Base-by-base conservation (phyloP, 2,888 invertebrate genomes). In the Bruchidius siliquastri region DNA sequence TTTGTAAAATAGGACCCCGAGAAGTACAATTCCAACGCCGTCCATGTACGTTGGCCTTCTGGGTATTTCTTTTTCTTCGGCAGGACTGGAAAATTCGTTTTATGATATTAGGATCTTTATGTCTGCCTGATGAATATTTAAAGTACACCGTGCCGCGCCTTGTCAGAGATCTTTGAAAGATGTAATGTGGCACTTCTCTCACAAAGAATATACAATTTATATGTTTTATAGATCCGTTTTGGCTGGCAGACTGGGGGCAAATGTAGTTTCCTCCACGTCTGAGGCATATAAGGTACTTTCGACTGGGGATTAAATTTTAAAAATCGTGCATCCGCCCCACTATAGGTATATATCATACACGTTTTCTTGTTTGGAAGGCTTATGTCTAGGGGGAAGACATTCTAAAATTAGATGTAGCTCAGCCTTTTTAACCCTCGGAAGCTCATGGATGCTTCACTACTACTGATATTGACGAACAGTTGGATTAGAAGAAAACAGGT, bases 71-170 rank as follows among this genome's bases (percentile, higher is more conserved):
- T 68, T 68, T 68, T 68, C 21, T 21, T 68, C 68, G 20, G 22
- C 21, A 21, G 18, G 10, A 68, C 21, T 68, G 68, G 68, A 68
- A 68, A 68, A 68, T 68, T 68, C 68, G 68, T 68, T 68, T 85
- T 85, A 84, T 81, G 81, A 84, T 84, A 85, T 85, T 85, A 85
- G 82, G 82, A 84, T 84, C 85, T 84, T 85, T 84, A 84, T 84
- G 85, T 85, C 85, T 84, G 82, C 80, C 76, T 82, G 83, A 84
- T 85, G 84, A 85, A 85, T 85, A 85, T 85, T 85, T 85, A 84
- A 85, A 84, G 81, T 80, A 18, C 49, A 49, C 49, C 13, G 49
- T 49, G 49, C 49, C 81, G 80, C 81, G 79, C 79, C 82, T 81
- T 82, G 81, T 82, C 82, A 80, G 82, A 81, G 49, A 49, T 49